A percentile compares a stretch with the other conserved stretches of the same genome.
phyloP scores from a whole-genome alignment of 2,888 invertebrate species.

The Abrostola triplasia region DNA sequence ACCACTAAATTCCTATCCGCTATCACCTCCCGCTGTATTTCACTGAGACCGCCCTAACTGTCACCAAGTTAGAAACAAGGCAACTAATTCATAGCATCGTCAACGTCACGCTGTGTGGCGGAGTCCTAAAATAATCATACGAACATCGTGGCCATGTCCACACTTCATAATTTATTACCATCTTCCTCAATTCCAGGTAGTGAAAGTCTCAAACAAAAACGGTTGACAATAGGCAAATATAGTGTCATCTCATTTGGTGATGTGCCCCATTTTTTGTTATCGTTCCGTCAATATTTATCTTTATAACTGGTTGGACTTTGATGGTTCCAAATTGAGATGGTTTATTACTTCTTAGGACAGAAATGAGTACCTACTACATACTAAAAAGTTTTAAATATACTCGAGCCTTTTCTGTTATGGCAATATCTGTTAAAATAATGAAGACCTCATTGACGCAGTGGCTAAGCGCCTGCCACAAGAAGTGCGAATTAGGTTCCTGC shows the following conservation, averaged over 20 bases:
- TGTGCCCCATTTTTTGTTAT: conserved; percentile 81
- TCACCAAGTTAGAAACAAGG: background rate
- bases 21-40: background rate
- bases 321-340: conserved; percentile 52
- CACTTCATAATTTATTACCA: conserved; percentile 77
- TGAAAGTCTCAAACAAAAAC: conserved; percentile 66
- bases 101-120: conserved; percentile 25
- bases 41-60: no score
- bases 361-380: no score
- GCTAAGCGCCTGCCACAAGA: no score
- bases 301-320: conserved; percentile 71
- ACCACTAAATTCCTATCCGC: no score
- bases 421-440: no score
- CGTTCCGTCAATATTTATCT: conserved; percentile 79
- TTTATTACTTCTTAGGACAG: conserved; percentile 27
- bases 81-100: conserved; percentile 35
- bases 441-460: no score
- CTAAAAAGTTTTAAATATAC: no score
- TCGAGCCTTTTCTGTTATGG: no score
- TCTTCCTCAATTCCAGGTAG: conserved; percentile 74
- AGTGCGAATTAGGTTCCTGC: no score
- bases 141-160: conserved; percentile 67
- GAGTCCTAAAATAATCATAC: conserved; percentile 59
- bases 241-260: conserved; percentile 69
- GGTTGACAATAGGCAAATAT: conserved; percentile 81